Base-by-base conservation (phyloP, 2,888 invertebrate genomes). In the Drosophila demipolita region DNA sequence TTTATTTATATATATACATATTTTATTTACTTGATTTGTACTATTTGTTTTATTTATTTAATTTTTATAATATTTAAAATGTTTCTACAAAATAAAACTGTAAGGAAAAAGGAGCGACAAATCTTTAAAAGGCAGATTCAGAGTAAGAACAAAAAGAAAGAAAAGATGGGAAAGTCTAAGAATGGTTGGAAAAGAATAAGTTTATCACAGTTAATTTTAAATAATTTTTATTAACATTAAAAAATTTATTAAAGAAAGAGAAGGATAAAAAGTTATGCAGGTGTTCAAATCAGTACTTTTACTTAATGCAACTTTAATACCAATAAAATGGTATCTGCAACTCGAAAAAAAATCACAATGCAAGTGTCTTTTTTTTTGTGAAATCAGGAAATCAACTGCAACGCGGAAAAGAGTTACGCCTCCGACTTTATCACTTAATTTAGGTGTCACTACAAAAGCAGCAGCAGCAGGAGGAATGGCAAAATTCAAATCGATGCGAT, bases 401-500 rank as follows among this genome's bases (percentile, higher is more conserved):
- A 58, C 2, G 20, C 58, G 58, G 17, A 58, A 58, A 58, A 58
- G 23, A 35, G 45, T 17, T 12, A 48, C 23, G 45, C 33, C 23
- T n/a, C 45, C 12, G 3, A 35, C 15, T 36, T 62, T 32, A 35
- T 20, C 45, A 70, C 65, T 75, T 53, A 63, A 75, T 71, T 66
- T 55, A 42, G 60, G 63, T 75, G 75, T 71, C 71, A 60, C 53
- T 52, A 49, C 36, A 53, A 35, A 20, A 5, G 23, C 17, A 32
- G 40, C 50, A 35, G 17, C 38, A 32, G 38, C 45, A 53, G 49
- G 45, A 53, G 50, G 29, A 60, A 57, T 64, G 67, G 29, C 60
- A 58, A 54, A 38, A 57, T 36, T 36, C 53, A 36, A 66, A 68
- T 52, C 60, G 38, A 55, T 62, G 62, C 66, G 82, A 74, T 74